Conservation (phyloP, 2,888 invertebrate species). For the Nemapogon koenigi region DNA sequence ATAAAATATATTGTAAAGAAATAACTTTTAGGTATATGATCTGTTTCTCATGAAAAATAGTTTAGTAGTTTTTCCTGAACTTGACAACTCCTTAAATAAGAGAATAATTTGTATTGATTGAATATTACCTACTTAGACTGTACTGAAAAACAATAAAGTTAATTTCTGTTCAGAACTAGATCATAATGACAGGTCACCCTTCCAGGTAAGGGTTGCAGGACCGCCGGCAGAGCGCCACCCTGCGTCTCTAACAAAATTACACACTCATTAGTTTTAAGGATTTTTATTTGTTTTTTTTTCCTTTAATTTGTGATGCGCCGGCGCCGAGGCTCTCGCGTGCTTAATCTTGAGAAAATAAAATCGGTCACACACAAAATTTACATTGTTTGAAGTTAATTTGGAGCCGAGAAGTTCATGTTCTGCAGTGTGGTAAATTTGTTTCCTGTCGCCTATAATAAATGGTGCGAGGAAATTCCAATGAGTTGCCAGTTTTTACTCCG, state of each 20-base stretch:
- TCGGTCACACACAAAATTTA: conserved; percentile 15
- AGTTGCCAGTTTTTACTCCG: conserved; percentile 5
- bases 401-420: conserved; percentile 22
- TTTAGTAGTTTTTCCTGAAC: too few relatives aligned
- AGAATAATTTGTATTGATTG: too few relatives aligned
- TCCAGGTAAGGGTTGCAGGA: conserved; percentile 40
- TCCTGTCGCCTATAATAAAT: conserved; percentile 18
- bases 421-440: conserved; percentile 23
- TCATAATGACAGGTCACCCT: conserved; percentile 19
- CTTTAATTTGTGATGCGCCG: conserved; percentile 24
- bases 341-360: conserved; percentile 20
- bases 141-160: too few relatives aligned
- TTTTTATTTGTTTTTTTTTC: conserved; percentile 41
- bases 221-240: conserved; percentile 53
- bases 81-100: too few relatives aligned
- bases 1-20: too few relatives aligned
- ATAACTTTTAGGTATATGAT: too few relatives aligned
- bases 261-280: conserved; percentile 53
- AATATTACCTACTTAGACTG: too few relatives aligned
- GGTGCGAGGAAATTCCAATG: conserved; percentile 5
- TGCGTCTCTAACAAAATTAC: conserved; percentile 49
- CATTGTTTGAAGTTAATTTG: conserved; percentile 17
- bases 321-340: conserved; percentile 23
- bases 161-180: not conserved
- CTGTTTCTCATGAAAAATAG: too few relatives aligned